Base-by-base conservation (phyloP, 1,140 invertebrate genomes). In the Psilanteris sp. region DNA sequence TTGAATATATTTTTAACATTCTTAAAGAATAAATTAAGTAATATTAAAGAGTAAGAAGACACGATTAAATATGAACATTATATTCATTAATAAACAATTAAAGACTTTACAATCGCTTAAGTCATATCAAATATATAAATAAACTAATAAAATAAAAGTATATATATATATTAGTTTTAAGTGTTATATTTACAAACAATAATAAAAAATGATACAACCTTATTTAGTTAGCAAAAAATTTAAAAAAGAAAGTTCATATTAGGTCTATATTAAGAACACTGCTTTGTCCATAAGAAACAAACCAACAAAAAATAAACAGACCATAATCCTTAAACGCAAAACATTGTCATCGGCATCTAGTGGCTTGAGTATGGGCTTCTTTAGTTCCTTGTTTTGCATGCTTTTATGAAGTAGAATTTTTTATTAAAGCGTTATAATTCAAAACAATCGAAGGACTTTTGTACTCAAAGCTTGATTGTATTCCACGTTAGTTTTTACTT, bases 201-300 rank as follows among this genome's bases (percentile, higher is more conserved):
- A 20, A 20, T 20, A 20, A 13, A 16, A 46, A 36, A 37, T 20
- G 9, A n/a, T n/a, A n/a, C n/a, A n/a, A n/a, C n/a, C n/a, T n/a
- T n/a, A n/a, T n/a, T n/a, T n/a, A n/a, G n/a, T n/a, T n/a, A 5
- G 18, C 18, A 20, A 20, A 20, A 20, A 7, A 29, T n/a, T n/a
- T n/a, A n/a, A n/a, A n/a, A n/a, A n/a, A n/a, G n/a, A n/a, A n/a
- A n/a, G n/a, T n/a, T n/a, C n/a, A n/a, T n/a, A 34, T 27, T 14
- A 31, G 24, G 18, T 54, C 48, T 32, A 31, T 11, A 74, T 55
- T 80, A 81, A 81, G 81, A 77, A 78, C 81, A 85, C 81, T 34
- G 82, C 80, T 85, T 85, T 59, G 77, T 84, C 77, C 59, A 15
- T 55, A 26, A 52, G 75, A 78, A 82, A 62, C 16, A 78, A 79